Evolutionary conservation across 2,113 vertebrate species (phyloP).

Genomic region (Psephotus haematonotus): DNA sequence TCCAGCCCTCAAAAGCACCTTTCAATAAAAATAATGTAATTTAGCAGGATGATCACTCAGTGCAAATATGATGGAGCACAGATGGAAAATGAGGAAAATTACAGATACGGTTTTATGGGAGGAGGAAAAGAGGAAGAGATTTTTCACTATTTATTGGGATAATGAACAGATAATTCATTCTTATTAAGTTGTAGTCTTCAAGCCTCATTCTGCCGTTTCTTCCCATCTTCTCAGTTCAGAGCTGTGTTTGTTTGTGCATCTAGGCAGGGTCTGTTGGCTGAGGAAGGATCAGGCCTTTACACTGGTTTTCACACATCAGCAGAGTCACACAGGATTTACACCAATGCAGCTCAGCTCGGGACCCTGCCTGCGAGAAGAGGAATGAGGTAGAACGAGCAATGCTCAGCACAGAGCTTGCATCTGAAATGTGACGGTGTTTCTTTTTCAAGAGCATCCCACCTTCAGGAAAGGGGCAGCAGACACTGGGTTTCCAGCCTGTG

Average conservation of each 20-base stretch:
- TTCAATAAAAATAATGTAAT: conserved; percentile 60
- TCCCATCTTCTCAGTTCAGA: not conserved
- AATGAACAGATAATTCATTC: conserved; percentile 58
- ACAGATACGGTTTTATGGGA: conserved; percentile 17
- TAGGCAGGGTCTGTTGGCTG: not conserved
- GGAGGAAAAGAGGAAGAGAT: conserved; percentile 48
- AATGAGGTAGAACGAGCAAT: not conserved
- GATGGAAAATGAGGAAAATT: conserved; percentile 56
- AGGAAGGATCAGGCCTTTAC: not conserved
- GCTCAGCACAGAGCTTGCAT: fast-evolving
- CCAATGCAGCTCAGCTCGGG: not conserved
- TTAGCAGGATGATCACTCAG: conserved; percentile 43
- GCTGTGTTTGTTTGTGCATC: not conserved
- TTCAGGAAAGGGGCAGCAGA: not conserved
- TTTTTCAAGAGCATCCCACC: not conserved
- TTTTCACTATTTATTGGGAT: conserved; percentile 59
- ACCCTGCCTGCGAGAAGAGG: not conserved
- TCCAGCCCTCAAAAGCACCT: conserved; percentile 47
- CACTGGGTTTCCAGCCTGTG: not conserved
- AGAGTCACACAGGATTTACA: not conserved
- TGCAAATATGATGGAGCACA: conserved; percentile 58
- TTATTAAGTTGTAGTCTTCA: conserved; percentile 43
- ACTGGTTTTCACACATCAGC: not conserved
- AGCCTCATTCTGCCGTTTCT: not conserved
- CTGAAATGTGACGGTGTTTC: not conserved